These are phyloP conservation scores for Formica exsecta DNA, from an alignment of 1,140 invertebrate genomes.

Conservation along the genomic window DNA sequence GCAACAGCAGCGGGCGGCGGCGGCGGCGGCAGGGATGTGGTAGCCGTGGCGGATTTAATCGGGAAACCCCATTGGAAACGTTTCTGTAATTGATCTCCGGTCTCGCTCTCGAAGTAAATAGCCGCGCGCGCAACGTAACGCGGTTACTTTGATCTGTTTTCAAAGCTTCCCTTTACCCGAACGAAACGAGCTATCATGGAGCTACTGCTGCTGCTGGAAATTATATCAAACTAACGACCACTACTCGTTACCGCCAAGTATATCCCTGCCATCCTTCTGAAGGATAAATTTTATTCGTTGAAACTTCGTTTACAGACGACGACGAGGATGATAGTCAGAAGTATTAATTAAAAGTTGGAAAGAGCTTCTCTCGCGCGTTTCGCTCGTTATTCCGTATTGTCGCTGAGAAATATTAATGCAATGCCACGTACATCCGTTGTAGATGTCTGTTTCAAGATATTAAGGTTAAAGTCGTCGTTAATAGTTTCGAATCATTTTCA, in stretches of 20 bases:
- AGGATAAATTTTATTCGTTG: constrained; percentile 46
- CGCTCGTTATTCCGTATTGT: constrained; percentile 46
- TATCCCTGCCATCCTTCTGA: constrained; percentile 50
- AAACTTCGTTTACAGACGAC: constrained; percentile 46
- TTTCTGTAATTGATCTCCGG: constrained; percentile 59
- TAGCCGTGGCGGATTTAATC: constrained; percentile 51
- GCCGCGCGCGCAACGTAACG: constrained; percentile 30
- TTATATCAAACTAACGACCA: constrained; percentile 60
- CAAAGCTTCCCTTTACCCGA: constrained; percentile 48
- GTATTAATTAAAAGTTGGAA: constrained; percentile 62
- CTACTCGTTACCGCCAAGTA: constrained; percentile 32
- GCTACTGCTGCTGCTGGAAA: constrained; percentile 34
- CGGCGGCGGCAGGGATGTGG: not conserved
- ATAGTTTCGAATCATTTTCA: constrained; percentile 12
- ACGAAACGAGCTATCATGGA: constrained; percentile 27
- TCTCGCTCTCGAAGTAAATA: constrained; percentile 56
- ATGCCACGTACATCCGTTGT: constrained; percentile 10
- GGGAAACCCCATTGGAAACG: constrained; percentile 56
- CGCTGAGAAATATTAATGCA: constrained; percentile 52
- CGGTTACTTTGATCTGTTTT: constrained; percentile 63
- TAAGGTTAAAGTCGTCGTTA: constrained; percentile 25
- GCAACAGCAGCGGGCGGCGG: not conserved
- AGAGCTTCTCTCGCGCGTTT: constrained; percentile 28
- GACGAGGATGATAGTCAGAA: constrained; percentile 10
- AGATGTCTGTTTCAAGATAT: constrained; percentile 7